Evolutionary conservation across 2,888 invertebrate genomes (phyloP).

Genomic region (Cetonia aurata): DNA sequence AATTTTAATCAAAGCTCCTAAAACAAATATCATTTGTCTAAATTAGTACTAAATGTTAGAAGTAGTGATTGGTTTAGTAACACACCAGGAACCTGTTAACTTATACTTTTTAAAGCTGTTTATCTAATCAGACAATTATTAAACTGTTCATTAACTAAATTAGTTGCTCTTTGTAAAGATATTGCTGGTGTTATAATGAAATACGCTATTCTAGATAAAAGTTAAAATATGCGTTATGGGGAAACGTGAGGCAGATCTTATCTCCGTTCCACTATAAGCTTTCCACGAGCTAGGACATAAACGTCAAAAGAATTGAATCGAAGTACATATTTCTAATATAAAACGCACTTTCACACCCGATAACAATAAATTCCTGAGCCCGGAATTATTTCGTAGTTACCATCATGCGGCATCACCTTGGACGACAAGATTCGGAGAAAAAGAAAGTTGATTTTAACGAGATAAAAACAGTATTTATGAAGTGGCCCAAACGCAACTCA

Average conservation of each 20-base stretch:
- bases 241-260: not conserved
- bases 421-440: constrained; percentile 31
- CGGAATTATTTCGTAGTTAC: constrained; percentile 20
- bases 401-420: constrained; percentile 17
- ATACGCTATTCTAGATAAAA: constrained; percentile 10
- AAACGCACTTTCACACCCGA: constrained; percentile 30
- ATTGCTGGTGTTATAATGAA: not conserved
- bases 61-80: too few relatives aligned
- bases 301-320: constrained; percentile 14
- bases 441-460: constrained; percentile 32
- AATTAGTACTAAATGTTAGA: too few relatives aligned
- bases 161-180: not conserved
- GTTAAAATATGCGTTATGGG: not conserved
- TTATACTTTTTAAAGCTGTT: not conserved
- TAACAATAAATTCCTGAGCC: constrained; percentile 28
- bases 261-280: constrained; percentile 10
- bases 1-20: too few relatives aligned
- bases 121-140: not conserved
- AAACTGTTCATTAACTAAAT: not conserved
- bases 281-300: constrained; percentile 12
- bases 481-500: constrained; percentile 15
- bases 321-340: constrained; percentile 30
- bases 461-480: constrained; percentile 38
- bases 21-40: too few relatives aligned
- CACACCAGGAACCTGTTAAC: too few relatives aligned